These are phyloP conservation scores for Stictonetta naevosa DNA, from an alignment of 2,113 vertebrate genomes.

Conservation along the genomic window DNA sequence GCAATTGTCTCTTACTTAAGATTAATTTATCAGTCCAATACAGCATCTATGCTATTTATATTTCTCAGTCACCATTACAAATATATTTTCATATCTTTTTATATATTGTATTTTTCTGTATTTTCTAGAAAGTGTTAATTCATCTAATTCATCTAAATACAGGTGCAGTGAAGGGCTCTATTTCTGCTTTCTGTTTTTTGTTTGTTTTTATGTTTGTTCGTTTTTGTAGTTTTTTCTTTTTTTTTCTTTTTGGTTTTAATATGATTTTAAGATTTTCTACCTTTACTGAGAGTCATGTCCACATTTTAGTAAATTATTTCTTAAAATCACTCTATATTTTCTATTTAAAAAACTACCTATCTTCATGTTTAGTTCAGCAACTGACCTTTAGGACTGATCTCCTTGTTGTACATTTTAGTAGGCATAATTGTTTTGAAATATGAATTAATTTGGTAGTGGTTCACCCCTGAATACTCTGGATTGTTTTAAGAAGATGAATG, in stretches of 20 bases:
- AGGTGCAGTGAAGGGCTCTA: neutral
- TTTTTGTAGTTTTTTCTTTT: neutral
- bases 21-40: neutral
- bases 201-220: neutral
- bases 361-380: neutral
- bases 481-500: slow-evolving; percentile 64
- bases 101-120: neutral
- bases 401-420: slow-evolving; percentile 28
- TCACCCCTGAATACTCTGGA: neutral
- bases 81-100: neutral
- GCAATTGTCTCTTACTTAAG: neutral
- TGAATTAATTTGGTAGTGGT: slow-evolving; percentile 42
- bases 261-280: neutral
- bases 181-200: neutral
- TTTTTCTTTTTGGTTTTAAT: neutral
- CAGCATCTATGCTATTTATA: neutral
- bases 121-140: neutral
- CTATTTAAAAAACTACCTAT: neutral
- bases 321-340: neutral
- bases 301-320: neutral
- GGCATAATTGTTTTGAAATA: slow-evolving; percentile 40
- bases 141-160: neutral
- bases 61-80: neutral
- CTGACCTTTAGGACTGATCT: slow-evolving; percentile 13
- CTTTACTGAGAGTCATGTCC: neutral